Conservation (phyloP, 2,888 invertebrate genomes). For the Gryllus longicercus region DNA sequence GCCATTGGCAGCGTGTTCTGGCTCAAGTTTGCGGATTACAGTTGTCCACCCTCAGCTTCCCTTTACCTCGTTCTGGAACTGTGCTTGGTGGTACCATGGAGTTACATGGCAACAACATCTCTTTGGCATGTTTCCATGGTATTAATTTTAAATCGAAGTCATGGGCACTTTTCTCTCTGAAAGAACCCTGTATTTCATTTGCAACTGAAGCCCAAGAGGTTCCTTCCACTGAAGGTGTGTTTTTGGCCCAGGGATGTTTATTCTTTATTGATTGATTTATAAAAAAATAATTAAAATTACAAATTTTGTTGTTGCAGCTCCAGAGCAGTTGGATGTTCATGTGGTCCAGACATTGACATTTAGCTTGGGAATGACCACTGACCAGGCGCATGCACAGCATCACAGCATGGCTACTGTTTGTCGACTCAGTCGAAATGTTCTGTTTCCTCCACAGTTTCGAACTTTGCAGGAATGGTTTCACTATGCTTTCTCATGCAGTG, state of each 20-base stretch:
- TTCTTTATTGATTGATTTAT: constrained; percentile 28
- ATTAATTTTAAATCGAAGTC: constrained; percentile 94
- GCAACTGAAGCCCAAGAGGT: constrained; percentile 90
- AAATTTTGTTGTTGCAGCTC: constrained; percentile 39
- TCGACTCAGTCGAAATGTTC: constrained; percentile 82
- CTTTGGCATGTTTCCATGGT: constrained; percentile 95
- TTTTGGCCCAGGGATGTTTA: neutral
- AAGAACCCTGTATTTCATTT: constrained; percentile 89
- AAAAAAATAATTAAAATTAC: neutral
- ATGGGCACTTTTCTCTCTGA: constrained; percentile 92
- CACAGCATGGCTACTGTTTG: constrained; percentile 93
- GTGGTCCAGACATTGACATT: constrained; percentile 89
- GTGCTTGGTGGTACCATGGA: constrained; percentile 86
- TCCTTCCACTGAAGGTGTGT: constrained; percentile 60
- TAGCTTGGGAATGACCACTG: constrained; percentile 69
- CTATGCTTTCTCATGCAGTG: constrained; percentile 91
- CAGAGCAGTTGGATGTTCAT: constrained; percentile 64
- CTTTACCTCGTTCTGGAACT: constrained; percentile 67
- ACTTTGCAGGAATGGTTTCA: constrained; percentile 94
- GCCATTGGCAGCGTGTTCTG: constrained; percentile 92
- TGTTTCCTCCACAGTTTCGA: constrained; percentile 94
- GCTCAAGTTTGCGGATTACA: constrained; percentile 76
- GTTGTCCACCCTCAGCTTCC: constrained; percentile 67
- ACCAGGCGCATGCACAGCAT: constrained; percentile 60
- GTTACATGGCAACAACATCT: constrained; percentile 75